Evolutionary conservation across 64 coral and sea anemone genomes (phyloP).

Genomic region (Dendronephthya gigantea): DNA sequence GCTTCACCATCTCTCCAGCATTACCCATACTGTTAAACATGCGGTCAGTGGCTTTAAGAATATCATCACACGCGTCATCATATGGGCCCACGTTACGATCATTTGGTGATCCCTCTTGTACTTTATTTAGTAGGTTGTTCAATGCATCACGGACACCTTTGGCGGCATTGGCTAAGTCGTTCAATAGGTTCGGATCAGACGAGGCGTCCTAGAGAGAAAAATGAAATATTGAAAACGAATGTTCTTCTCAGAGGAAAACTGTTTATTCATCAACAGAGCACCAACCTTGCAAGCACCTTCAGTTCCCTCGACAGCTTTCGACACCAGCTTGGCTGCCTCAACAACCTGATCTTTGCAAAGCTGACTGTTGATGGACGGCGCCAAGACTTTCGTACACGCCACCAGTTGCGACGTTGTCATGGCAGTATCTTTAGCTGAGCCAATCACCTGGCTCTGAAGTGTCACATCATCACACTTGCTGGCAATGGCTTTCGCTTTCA

Average conservation of each 20-base stretch:
- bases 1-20: slow-evolving; percentile 98
- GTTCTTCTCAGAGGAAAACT: not conserved
- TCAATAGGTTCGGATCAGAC: slow-evolving; percentile 54
- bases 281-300: slow-evolving; percentile 83
- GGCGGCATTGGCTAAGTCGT: slow-evolving; percentile 50
- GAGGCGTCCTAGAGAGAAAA: slow-evolving; percentile 62
- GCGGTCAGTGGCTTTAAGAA: slow-evolving; percentile 80
- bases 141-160: slow-evolving; percentile 83
- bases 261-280: not conserved
- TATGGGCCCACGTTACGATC: slow-evolving; percentile 53
- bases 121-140: slow-evolving; percentile 64
- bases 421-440: slow-evolving; percentile 91
- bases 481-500: slow-evolving; percentile 86
- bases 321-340: slow-evolving; percentile 83
- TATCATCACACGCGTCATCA: slow-evolving; percentile 79
- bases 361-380: slow-evolving; percentile 80
- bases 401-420: slow-evolving; percentile 93
- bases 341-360: slow-evolving; percentile 93
- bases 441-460: slow-evolving; percentile 70
- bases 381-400: slow-evolving; percentile 86
- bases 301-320: slow-evolving; percentile 89
- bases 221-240: not conserved
- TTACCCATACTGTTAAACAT: slow-evolving; percentile 99
- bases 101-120: slow-evolving; percentile 50
- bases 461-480: slow-evolving; percentile 77